Evolutionary conservation across 1,140 invertebrate genomes (phyloP), one percentile per base, ranked within the genome.

Genomic region (Drosophila sulfurigaster): DNA sequence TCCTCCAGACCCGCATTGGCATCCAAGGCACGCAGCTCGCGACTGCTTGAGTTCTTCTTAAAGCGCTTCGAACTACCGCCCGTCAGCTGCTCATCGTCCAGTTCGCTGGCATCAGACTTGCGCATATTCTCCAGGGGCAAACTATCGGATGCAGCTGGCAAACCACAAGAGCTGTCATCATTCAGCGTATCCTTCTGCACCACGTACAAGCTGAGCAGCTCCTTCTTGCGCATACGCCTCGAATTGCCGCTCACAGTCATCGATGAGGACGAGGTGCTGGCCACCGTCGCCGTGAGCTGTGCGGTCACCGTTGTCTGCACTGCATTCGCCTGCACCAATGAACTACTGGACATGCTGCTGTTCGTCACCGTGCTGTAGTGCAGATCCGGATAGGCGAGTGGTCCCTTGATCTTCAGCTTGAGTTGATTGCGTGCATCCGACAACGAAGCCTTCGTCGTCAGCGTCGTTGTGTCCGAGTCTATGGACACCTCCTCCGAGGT

Each of bases 331-430:
- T 79, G 80, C 2, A 76, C 83, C 7, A 85, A 28, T 0, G 69
- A 75, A n/a, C 67, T 67, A 5, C 77, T 83, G n/a, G 78, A 65
- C 11, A 81, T 68, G 64, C 59, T 64, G 49, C 60, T 91, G 45
- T 86, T 79, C 3, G 86, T 72, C 43, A 90, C 66, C 11, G 73
- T 38, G 49, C 57, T 78, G 73, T 90, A 90, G 63, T 80, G 79
- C 35, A 71, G 60, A 65, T 92, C 90, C 30, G 89, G 86, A 69
- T 91, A 83, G 10, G 88, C 87, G 15, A 97, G 96, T 0, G 97
- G 97, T 8, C 97, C 97, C 92, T 98, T 98, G 70, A 98, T 98
- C 92, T 98, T 98, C 0, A 98, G 95, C 91, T 98, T 98, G 1
- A 98, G 91, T 81, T 97, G 97, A 93, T 97, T 97, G 13, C 96